phyloP scores from a whole-genome alignment of 2,888 invertebrate species.

The Aquatica leii region DNA sequence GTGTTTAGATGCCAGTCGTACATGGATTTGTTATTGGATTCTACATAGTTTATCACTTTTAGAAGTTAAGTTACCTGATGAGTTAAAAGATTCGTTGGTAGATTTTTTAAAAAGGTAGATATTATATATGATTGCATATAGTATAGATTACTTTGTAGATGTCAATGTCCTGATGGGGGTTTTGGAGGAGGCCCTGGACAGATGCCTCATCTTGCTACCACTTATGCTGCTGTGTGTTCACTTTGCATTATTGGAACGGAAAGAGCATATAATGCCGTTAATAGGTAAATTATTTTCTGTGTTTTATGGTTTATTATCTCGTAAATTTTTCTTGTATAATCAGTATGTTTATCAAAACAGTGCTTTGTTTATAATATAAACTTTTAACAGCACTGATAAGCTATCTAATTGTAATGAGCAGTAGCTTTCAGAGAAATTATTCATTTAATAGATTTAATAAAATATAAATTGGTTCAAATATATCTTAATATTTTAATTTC shows the following conservation, averaged over 20 bases:
- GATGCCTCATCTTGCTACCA: conserved; percentile 92
- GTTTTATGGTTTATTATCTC: too few species aligned
- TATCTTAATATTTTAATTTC: too few species aligned
- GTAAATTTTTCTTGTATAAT: too few species aligned
- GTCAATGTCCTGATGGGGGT: conserved; percentile 84
- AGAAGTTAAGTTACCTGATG: conserved; percentile 68
- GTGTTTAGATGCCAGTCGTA: conserved; percentile 91
- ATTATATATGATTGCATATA: background rate
- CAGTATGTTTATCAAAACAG: too few species aligned
- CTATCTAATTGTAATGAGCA: too few species aligned
- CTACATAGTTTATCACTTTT: conserved; percentile 87
- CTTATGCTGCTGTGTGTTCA: conserved; percentile 96
- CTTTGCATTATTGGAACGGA: conserved; percentile 83
- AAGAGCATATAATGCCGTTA: conserved; percentile 86
- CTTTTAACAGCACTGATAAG: too few species aligned
- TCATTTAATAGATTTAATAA: too few species aligned
- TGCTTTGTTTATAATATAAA: too few species aligned
- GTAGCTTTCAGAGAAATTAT: too few species aligned
- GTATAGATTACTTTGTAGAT: conserved; percentile 58
- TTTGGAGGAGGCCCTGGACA: conserved; percentile 96
- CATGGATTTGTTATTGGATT: conserved; percentile 99
- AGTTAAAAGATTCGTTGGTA: conserved; percentile 64
- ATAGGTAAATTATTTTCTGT: conserved; percentile 66
- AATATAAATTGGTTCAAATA: too few species aligned
- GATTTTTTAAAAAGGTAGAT: conserved; percentile 68